Base-by-base conservation (phyloP, 2,797 vertebrate genomes). In the Moxostoma hubbsi region DNA sequence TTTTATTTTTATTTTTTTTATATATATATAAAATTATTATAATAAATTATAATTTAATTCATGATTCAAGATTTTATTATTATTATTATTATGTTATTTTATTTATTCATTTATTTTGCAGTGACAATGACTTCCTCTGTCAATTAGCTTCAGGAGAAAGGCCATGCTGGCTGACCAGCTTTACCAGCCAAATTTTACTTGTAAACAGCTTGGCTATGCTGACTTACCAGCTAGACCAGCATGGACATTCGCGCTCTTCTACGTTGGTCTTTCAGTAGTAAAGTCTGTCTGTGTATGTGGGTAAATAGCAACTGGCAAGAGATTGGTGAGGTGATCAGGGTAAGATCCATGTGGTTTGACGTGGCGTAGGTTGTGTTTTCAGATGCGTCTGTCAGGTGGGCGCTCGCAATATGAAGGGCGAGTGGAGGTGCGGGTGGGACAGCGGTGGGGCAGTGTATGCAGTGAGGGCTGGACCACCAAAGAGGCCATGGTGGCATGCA, bases 401-500 rank as follows among this genome's bases (percentile, higher is more conserved):
- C 92, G 95, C 77, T 95, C 92, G 1, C 80, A 45, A 10, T 94
- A 92, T 80, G 96, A 97, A 90, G 96, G 96, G 80, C 95, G 95
- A 0, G 93, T 96, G 93, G 96, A 97, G 92, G 91, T 97, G 93
- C 94, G 94, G 93, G 92, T 91, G 81, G 94, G 95, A 84, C 92
- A 92, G 89, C 93, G 87, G 89, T 97, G 96, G 96, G 96, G 96
- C 85, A 94, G 90, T 15, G 91, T 97, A 83, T 97, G 96, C 95
- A 96, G 94, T 87, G 88, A 95, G 69, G 94, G 94, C 88, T 98
- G 96, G 95, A 95, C 92, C 89, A 96, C 96, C 85, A 95, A 89
- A 86, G 96, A 97, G 84, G 95, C 95, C 80, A 96, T 96, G 96
- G 96, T 97, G 91, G 95, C 90, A 77, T 97, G 96, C 92, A 95